Base-by-base conservation (phyloP, 2,888 invertebrate genomes). In the Plemyria rubiginata region DNA sequence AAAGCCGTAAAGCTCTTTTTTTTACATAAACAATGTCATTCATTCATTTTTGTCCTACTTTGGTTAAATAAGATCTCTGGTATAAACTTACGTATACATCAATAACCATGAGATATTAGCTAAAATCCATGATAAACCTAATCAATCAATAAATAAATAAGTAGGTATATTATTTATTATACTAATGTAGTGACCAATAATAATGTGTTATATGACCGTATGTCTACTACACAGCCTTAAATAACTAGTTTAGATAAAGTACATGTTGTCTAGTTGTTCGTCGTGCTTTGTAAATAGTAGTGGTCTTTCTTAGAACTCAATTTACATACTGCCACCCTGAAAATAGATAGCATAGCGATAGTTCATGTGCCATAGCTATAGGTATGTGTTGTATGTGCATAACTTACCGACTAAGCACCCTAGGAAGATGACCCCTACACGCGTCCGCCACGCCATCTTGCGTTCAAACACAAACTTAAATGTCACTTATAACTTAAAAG, bases 401-500 rank as follows among this genome's bases (percentile, higher is more conserved):
- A 53, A 83, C 92, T 90, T 66, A 92, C 92, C 92, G 53, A 91
- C 79, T 78, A 92, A 79, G 78, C 87, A 89, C 70, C 82, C 80
- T 68, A 91, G 70, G 40, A 90, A 71, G 66, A 88, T 72, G 61
- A 89, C 74, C 75, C 85, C 85, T 62, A 81, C 77, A 70, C 80
- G 78, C 73, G 86, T 83, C 70, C 78, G 82, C 74, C 81, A 85
- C 87, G 91, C 90, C 92, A 92, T 92, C 84, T 88, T 80, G 80
- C 76, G 81, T 76, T 71, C 71, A 53, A 71, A 75, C 73, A 88
- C 84, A 81, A 78, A 65, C 73, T 76, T 79, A 76, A 74, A 72
- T 46, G 59, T 79, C 78, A 83, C 80, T 78, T 75, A 76, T 79
- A 80, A 81, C 73, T 78, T 79, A 79, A 84, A 82, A 83, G 84